Base-by-base conservation (phyloP, 2,797 vertebrate species). In the Pteronotus mesoamericanus region DNA sequence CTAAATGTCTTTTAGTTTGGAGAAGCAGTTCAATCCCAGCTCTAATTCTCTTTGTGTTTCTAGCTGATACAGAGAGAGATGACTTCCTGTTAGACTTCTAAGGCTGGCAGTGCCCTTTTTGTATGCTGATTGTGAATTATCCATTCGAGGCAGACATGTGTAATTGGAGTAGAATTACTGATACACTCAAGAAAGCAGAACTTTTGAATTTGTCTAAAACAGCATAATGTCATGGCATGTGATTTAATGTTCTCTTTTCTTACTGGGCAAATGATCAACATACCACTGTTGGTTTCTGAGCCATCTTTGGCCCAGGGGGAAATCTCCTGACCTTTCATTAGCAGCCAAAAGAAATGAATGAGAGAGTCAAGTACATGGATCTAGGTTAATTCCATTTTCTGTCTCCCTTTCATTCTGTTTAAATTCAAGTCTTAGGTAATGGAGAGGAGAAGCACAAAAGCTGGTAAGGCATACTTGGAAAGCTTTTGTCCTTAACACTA, bases 201-300 rank as follows among this genome's bases (percentile, higher is more conserved):
- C 96, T 96, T 94, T 68, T 32, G 97, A 94, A 96, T 98, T 97
- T 97, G 91, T 97, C 97, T 98, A 92, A 97, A 97, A 97, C 83
- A 22, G 75, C 92, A 46, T 94, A 95, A 94, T 96, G 95, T 95
- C 95, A 97, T 69, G 53, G 93, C 95, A 97, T 92, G 89, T 96
- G 89, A 95, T 96, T 97, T 94, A 82, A 86, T 92, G 84, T 87
- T 96, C 84, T 97, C 72, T 92, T 89, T 94, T 82, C 66, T 96
- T 90, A 61, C 66, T 92, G 69, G 93, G 77, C 90, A 88, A 39
- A 85, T 91, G 75, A 90, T 89, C 85, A 89, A 64, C 51, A 44
- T n/a, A 89, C 69, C 46, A 15, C 16, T 91, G 88, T 94, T 14
- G 0, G 29, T 53, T 93, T 96, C 69, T 59, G 37, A 96, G 78